A percentile compares a stretch with the other conserved stretches of the same genome.
Conservation (phyloP, 2,797 vertebrate species). For the Enteromius anoplus region DNA sequence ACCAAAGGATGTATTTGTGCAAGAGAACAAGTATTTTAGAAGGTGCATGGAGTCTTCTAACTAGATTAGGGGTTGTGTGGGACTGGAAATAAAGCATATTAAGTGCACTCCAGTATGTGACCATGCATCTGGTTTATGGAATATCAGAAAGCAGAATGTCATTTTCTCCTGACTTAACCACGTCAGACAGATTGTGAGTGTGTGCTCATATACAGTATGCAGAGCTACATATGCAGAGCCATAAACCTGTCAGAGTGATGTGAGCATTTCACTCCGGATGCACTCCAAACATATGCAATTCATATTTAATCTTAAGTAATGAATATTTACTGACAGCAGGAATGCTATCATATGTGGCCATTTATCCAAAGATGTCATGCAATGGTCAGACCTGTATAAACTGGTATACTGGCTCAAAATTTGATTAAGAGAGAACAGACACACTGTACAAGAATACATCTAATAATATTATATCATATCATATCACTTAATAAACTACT, state of each 20-base stretch:
- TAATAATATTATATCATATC: not conserved
- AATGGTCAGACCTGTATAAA: conserved; percentile 31
- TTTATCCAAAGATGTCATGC: conserved; percentile 57
- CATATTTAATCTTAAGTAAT: conserved; percentile 66
- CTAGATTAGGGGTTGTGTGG: not conserved
- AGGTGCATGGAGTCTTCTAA: not conserved
- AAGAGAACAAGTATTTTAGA: not conserved
- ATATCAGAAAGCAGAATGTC: conserved; percentile 4
- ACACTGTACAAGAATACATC: too few relatives aligned
- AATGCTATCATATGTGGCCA: conserved; percentile 53
- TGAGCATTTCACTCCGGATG: conserved; percentile 11
- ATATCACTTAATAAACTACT: not conserved
- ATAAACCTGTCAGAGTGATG: conserved; percentile 34
- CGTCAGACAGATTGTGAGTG: conserved; percentile 11
- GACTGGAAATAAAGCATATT: not conserved
- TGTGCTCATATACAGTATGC: conserved; percentile 22
- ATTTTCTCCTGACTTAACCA: conserved; percentile 18
- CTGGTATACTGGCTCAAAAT: not conserved
- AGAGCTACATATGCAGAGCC: not conserved
- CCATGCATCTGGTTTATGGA: not conserved
- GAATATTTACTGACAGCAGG: conserved; percentile 69
- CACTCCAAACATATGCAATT: conserved; percentile 48
- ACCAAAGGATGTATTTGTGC: not conserved
- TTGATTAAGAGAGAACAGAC: not conserved
- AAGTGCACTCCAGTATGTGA: not conserved